Percentiles rank a stretch among this genome's conserved stretches.
phyloP scores from a whole-genome alignment of 2,797 vertebrate genomes.

The Onychomys torridus region DNA sequence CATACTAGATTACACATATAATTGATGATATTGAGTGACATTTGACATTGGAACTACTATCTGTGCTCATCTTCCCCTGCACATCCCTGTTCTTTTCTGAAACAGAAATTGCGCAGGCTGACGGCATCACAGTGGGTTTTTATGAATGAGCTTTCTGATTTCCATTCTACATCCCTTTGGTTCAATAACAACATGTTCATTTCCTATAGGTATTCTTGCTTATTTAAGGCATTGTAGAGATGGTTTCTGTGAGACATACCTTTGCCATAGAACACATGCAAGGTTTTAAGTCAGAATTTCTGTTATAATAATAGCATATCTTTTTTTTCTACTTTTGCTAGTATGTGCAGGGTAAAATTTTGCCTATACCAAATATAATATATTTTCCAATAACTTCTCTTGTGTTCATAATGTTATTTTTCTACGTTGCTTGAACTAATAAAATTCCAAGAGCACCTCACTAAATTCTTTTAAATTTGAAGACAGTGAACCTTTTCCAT shows the following conservation, averaged over 20 bases:
- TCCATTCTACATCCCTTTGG: not conserved
- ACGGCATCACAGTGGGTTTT: not conserved
- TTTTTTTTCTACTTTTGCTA: conserved; percentile 5
- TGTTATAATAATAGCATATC: not conserved
- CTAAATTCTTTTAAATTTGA: conserved; percentile 18
- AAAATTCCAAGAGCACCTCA: conserved; percentile 4
- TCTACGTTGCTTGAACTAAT: not conserved
- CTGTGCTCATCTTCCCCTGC: not conserved
- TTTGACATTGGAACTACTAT: not conserved
- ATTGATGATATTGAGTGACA: not conserved
- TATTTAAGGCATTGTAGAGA: not conserved
- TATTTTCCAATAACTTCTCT: conserved; percentile 47
- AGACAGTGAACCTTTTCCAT: not conserved
- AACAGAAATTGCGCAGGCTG: not conserved
- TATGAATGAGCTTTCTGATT: not conserved
- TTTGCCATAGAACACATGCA: not conserved
- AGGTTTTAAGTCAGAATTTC: not conserved
- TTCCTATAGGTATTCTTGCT: too few species aligned
- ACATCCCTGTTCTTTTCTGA: not conserved
- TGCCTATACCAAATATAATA: not conserved
- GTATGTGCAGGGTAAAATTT: not conserved
- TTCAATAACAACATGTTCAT: rapidly evolving
- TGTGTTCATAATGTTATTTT: not conserved
- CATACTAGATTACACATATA: not conserved
- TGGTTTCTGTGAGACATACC: not conserved